Evolutionary conservation across 2,888 invertebrate genomes (phyloP), one percentile per base, ranked within the genome.

Genomic region (Drosophila kokeensis): DNA sequence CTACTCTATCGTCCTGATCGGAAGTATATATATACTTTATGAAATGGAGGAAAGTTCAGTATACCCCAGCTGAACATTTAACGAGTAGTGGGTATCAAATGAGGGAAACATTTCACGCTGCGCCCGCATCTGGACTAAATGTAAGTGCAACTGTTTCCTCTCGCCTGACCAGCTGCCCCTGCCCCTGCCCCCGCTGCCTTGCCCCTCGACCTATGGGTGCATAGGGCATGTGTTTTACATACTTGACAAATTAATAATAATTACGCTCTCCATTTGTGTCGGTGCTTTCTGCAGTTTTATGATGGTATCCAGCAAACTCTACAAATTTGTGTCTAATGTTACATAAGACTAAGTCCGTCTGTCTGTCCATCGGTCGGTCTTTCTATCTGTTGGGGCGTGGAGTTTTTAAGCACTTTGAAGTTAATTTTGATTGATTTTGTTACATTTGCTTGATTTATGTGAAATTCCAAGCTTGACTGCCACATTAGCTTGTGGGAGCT

Each of bases 221-320:
- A 71, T 30, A 63, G 82, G 81, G 84, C 86, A 86, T 89, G 89
- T 89, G 85, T 84, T 89, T 89, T 87, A 84, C 82, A 89, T 87
- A 84, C 89, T 89, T 87, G 89, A 89, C 87, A 87, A 87, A 87
- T 89, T 89, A 83, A 87, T 89, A 89, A 89, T 84, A 84, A 89
- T 89, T 89, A 87, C 84, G 67, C 77, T 76, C 63, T 73, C 34
- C 71, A 67, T 83, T 71, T 52, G 52, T 54, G 58, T 48, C 36
- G 27, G 32, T 64, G 60, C 52, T 64, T 54, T 60, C 50, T 66
- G 73, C 78, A 78, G 13, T 71, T 75, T 65, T 55, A 53, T 77
- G 66, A 53, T 54, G 54, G 60, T 42, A 61, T 62, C 45, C 75
- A 55, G 36, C 55, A 55, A 58, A 49, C 70, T 55, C 61, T 18